These are phyloP conservation scores for Scaptomyza reducta DNA, from an alignment of 2,888 invertebrate species.

Conservation along the genomic window DNA sequence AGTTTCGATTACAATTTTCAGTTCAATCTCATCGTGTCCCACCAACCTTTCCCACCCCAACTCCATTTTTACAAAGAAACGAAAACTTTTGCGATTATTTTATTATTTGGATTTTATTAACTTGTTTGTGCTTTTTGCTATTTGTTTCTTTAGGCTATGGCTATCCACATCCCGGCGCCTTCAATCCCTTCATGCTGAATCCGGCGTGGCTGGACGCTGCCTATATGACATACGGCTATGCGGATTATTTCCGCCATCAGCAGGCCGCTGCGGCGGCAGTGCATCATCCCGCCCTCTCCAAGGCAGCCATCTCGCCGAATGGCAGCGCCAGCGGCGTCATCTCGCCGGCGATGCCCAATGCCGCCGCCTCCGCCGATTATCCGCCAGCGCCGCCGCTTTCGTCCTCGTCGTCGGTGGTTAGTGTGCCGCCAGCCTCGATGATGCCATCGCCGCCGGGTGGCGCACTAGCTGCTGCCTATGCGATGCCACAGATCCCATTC, in stretches of 20 bases:
- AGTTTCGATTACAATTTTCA: constrained; percentile 74
- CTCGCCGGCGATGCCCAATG: constrained; percentile 43
- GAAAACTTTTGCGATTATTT: neutral
- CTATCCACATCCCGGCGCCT: constrained; percentile 91
- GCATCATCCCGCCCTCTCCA: constrained; percentile 86
- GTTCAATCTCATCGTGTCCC: constrained; percentile 13
- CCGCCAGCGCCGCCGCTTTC: constrained; percentile 41
- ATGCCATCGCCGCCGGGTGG: constrained; percentile 86
- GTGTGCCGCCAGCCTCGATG: constrained; percentile 73
- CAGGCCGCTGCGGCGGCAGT: constrained; percentile 85
- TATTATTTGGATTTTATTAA: constrained; percentile 14
- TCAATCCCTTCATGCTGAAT: constrained; percentile 91
- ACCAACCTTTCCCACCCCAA: neutral
- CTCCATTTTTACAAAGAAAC: neutral
- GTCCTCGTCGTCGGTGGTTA: constrained; percentile 33
- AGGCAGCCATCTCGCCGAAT: constrained; percentile 85
- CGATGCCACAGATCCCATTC: constrained; percentile 86
- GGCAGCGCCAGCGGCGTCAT: constrained; percentile 46
- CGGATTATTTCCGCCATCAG: constrained; percentile 88
- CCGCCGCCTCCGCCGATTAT: constrained; percentile 48
- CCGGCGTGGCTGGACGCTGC: constrained; percentile 94
- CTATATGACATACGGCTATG: constrained; percentile 90
- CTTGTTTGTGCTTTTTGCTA: constrained; percentile 8
- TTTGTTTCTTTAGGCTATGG: constrained; percentile 87
- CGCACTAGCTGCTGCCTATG: constrained; percentile 80